Percentiles rank a stretch among this genome's conserved stretches.
phyloP scores from a whole-genome alignment of 2,113 vertebrate species.

The Oplegnathus fasciatus region DNA sequence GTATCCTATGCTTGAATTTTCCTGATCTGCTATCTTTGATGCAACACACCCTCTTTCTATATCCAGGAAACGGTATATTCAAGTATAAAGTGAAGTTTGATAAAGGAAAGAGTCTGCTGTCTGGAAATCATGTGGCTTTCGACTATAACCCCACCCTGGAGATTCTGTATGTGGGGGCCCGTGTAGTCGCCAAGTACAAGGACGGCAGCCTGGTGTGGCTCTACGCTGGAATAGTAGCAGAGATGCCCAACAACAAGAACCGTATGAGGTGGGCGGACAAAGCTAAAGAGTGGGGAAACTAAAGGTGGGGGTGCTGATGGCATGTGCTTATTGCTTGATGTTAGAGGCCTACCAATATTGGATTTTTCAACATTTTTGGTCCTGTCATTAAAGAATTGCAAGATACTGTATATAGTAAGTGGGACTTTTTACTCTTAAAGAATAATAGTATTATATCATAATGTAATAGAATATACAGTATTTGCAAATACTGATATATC shows the following conservation, averaged over 20 bases:
- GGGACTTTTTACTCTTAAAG: neutral
- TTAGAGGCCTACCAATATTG: neutral
- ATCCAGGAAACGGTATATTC: conserved; percentile 84
- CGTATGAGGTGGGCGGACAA: conserved; percentile 89
- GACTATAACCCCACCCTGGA: conserved; percentile 93
- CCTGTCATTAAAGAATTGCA: neutral
- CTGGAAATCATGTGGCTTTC: conserved; percentile 97
- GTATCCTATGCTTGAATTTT: neutral
- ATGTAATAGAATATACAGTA: neutral
- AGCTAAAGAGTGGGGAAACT: neutral
- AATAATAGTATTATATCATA: no score
- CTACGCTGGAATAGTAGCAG: conserved; percentile 96
- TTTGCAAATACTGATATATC: neutral
- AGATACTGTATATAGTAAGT: neutral
- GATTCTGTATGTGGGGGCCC: conserved; percentile 91
- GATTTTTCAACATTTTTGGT: neutral
- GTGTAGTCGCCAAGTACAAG: conserved; percentile 97
- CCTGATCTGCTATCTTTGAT: conserved; percentile 11
- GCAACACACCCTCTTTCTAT: neutral
- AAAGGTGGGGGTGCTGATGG: neutral
- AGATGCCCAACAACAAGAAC: conserved; percentile 96
- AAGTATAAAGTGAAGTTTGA: conserved; percentile 99
- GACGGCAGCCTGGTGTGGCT: conserved; percentile 97
- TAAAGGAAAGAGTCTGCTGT: conserved; percentile 97
- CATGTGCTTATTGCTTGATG: conserved; percentile 1